Percentiles rank a stretch among this genome's conserved stretches.
phyloP scores from a whole-genome alignment of 2,797 vertebrate genomes.

The Xenops minutus region DNA sequence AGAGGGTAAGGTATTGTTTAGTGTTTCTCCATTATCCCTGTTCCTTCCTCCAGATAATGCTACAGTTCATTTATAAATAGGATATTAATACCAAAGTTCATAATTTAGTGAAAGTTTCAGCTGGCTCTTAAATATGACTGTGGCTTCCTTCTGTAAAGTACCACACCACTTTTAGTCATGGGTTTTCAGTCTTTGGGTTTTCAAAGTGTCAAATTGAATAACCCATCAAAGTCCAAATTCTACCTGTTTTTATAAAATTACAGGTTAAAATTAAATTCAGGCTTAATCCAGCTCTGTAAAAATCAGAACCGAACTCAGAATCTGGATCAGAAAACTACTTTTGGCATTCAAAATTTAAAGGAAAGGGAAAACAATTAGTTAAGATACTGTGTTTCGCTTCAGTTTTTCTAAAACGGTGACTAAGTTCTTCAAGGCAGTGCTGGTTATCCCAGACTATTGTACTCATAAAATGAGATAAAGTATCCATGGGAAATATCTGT shows the following conservation, averaged over 20 bases:
- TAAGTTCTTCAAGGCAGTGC: neutral
- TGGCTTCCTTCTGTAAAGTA: neutral
- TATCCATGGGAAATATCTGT: neutral
- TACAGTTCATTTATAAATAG: neutral
- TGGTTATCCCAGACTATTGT: neutral
- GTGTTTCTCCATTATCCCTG: fast-evolving
- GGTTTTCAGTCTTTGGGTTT: neutral
- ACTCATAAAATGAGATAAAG: neutral
- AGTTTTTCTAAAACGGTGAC: neutral
- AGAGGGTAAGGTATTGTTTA: neutral
- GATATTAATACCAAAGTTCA: neutral
- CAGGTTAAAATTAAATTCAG: neutral
- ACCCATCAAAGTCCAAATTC: neutral
- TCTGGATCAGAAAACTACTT: neutral
- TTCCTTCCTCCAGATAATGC: neutral
- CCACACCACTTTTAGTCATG: neutral
- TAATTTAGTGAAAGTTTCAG: neutral
- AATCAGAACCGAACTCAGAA: neutral
- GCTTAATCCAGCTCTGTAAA: neutral
- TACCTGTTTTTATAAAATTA: neutral
- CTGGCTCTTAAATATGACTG: neutral
- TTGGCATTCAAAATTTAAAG: neutral
- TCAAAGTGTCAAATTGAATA: neutral
- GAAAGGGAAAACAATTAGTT: neutral
- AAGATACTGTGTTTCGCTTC: neutral